These are phyloP conservation scores for Drosophila nigromelanica DNA, from an alignment of 1,140 invertebrate species.

Conservation along the genomic window DNA sequence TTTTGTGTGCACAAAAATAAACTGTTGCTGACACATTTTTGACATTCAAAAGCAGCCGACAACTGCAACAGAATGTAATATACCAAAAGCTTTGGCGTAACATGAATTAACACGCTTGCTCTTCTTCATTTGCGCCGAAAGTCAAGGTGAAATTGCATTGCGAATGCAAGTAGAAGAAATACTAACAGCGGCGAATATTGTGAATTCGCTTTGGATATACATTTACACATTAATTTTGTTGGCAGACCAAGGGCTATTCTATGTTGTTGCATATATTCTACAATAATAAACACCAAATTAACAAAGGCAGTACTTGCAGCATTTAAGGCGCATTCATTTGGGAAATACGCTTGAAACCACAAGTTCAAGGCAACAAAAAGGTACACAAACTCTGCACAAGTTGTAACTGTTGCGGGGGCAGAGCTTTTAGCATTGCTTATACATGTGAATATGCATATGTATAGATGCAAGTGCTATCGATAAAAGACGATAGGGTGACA, in stretches of 20 bases:
- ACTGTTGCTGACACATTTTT: slow-evolving; percentile 2
- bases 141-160: slow-evolving; percentile 36
- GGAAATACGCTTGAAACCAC: background rate
- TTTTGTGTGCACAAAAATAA: slow-evolving; percentile 26
- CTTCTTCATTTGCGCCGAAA: slow-evolving; percentile 8
- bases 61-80: slow-evolving; percentile 27
- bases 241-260: background rate
- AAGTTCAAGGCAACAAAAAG: slow-evolving; percentile 50
- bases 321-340: slow-evolving; percentile 22
- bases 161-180: slow-evolving; percentile 16
- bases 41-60: slow-evolving; percentile 33
- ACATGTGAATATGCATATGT: slow-evolving; percentile 3
- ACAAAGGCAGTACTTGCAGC: background rate
- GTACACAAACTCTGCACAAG: slow-evolving; percentile 16
- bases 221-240: too few relatives aligned
- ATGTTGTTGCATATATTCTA: background rate
- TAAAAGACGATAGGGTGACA: slow-evolving; percentile 49
- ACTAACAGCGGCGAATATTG: slow-evolving; percentile 1
- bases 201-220: background rate
- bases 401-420: slow-evolving; percentile 3
- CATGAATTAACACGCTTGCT: background rate
- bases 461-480: slow-evolving; percentile 34
- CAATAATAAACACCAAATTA: slow-evolving; percentile 7
- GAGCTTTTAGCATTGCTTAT: slow-evolving; percentile 34
- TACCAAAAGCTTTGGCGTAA: background rate